Conservation (phyloP, 2,113 vertebrate species). For the Elephantulus edwardii region DNA sequence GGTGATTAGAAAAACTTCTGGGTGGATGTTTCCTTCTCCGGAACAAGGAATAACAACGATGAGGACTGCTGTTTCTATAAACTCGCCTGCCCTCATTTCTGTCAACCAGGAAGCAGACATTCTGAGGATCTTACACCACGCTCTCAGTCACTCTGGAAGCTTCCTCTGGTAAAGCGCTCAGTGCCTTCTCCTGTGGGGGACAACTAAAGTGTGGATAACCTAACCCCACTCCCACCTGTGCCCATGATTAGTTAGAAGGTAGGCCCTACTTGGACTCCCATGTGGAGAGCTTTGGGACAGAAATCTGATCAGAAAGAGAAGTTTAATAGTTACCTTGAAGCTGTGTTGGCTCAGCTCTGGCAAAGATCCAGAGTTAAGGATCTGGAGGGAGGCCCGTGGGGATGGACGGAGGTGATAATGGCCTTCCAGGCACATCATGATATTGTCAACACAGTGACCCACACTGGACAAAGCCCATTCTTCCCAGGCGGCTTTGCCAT, state of each 20-base stretch:
- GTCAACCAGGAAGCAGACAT: accelerated
- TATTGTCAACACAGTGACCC: not conserved
- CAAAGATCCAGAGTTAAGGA: not conserved
- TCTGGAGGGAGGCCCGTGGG: not conserved
- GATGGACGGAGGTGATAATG: not conserved
- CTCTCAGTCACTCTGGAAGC: accelerated
- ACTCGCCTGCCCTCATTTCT: not conserved
- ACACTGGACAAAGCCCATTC: not conserved
- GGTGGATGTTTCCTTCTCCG: not conserved
- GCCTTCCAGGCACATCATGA: not conserved
- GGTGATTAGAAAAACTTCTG: not conserved
- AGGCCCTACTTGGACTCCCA: not conserved
- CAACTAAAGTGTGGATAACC: no score
- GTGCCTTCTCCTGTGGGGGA: not conserved
- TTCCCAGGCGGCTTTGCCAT: not conserved
- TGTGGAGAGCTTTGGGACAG: not conserved
- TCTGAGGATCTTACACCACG: accelerated
- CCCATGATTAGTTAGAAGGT: not conserved
- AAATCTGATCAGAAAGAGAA: not conserved
- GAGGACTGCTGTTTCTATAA: not conserved
- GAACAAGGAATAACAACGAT: not conserved
- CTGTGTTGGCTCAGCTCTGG: not conserved
- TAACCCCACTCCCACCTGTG: accelerated
- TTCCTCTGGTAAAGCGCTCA: not conserved
- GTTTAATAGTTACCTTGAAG: not conserved